Conservation (phyloP, 1,140 invertebrate species). For the Thalassaphorura encarpata region DNA sequence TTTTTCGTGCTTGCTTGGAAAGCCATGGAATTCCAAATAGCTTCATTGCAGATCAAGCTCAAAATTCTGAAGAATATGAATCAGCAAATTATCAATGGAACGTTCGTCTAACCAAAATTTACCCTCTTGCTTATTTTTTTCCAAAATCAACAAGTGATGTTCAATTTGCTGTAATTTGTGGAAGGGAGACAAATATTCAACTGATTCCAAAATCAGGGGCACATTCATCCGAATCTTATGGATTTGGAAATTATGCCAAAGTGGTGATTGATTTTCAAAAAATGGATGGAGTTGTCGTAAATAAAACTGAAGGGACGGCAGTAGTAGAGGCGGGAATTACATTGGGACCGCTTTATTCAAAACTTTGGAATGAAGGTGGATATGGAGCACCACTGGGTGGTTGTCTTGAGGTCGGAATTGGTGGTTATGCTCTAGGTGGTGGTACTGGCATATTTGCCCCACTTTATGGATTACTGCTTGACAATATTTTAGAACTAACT, state of each 20-base stretch:
- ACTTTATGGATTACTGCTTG: background rate
- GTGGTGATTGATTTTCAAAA: background rate
- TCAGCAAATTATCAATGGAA: conserved; percentile 8
- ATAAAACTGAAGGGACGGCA: background rate
- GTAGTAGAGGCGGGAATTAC: background rate
- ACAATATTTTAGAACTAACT: background rate
- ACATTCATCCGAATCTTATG: background rate
- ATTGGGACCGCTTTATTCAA: background rate
- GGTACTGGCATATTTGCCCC: no score
- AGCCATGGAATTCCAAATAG: no score
- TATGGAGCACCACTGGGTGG: background rate
- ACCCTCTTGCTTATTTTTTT: background rate
- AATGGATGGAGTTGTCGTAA: background rate
- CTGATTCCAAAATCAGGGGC: background rate
- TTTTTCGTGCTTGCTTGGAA: no score
- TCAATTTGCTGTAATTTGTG: background rate
- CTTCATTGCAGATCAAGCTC: no score
- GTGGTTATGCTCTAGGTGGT: background rate
- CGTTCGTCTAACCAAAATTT: background rate
- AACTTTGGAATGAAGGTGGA: background rate
- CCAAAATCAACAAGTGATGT: background rate
- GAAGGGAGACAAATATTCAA: background rate
- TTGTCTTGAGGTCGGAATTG: background rate
- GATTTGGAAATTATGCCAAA: background rate
- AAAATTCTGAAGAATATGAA: no score